These are phyloP conservation scores for Turritopsis rubra DNA, from an alignment of 30 jellyfish, hydroid and myxozoan genomes.

Conservation along the genomic window DNA sequence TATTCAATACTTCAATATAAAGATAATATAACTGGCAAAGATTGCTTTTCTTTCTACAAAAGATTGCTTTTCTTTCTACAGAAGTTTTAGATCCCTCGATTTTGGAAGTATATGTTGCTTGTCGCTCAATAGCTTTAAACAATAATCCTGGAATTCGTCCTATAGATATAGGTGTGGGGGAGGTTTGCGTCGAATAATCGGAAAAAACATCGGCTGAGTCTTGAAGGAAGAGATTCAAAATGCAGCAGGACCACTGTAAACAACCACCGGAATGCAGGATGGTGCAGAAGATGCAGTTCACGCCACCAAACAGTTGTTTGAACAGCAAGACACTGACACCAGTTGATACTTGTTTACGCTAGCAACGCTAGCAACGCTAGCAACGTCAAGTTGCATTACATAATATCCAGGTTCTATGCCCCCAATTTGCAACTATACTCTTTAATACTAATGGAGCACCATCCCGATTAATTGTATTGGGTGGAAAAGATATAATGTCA, in stretches of 20 bases:
- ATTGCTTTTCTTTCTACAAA: too few relatives aligned
- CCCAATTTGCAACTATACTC: too few relatives aligned
- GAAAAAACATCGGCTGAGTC: conserved; percentile 14
- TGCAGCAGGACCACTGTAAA: conserved; percentile 23
- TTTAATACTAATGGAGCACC: not conserved
- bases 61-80: not conserved
- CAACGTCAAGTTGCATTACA: not conserved
- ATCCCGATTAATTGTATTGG: not conserved
- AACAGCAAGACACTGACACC: not conserved
- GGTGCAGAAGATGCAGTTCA: conserved; percentile 30
- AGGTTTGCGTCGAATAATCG: conserved; percentile 17
- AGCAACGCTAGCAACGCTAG: not conserved
- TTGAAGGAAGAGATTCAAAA: not conserved
- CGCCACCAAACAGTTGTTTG: conserved; percentile 3
- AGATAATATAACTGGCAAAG: too few relatives aligned
- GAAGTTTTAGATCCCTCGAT: not conserved
- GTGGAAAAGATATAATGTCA: not conserved
- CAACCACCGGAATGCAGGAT: not conserved
- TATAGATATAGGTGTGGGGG: conserved; percentile 22
- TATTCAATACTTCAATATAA: too few relatives aligned
- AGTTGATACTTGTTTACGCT: not conserved
- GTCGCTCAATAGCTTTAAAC: conserved; percentile 11
- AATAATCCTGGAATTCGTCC: conserved; percentile 19
- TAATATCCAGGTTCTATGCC: not conserved
- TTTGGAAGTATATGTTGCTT: not conserved